These are phyloP conservation scores for Pocillopora verrucosa DNA, from an alignment of 64 coral and sea anemone genomes.

Conservation along the genomic window DNA sequence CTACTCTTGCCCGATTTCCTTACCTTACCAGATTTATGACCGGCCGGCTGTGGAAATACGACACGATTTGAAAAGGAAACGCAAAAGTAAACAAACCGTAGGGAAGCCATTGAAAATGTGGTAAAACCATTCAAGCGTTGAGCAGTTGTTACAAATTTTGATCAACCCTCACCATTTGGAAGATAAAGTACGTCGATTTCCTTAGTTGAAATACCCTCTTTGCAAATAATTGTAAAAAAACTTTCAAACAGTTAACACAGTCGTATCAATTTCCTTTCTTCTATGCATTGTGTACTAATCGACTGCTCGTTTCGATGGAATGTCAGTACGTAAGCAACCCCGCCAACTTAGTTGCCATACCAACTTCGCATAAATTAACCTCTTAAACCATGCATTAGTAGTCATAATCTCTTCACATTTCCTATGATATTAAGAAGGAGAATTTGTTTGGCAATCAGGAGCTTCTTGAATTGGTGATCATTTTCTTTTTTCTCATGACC, in stretches of 20 bases:
- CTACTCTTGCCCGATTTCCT: slow-evolving; percentile 84
- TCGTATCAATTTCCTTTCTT: background rate
- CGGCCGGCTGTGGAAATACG: slow-evolving; percentile 38
- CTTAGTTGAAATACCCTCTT: background rate
- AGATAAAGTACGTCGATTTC: background rate
- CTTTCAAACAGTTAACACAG: background rate
- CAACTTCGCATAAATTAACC: background rate
- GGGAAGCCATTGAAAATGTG: slow-evolving; percentile 10
- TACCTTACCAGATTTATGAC: slow-evolving; percentile 41
- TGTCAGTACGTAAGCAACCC: background rate
- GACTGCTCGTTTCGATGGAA: slow-evolving; percentile 21
- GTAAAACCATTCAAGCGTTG: background rate
- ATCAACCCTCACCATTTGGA: slow-evolving; percentile 1
- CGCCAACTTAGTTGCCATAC: slow-evolving; percentile 4
- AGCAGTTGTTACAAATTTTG: background rate
- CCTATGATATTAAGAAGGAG: too few species aligned
- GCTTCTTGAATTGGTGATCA: too few species aligned
- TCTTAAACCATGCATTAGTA: too few species aligned
- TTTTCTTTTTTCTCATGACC: too few species aligned
- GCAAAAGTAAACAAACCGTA: slow-evolving; percentile 1
- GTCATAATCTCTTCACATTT: too few species aligned
- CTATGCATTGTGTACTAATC: background rate
- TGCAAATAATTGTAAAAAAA: background rate
- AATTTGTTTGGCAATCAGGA: too few species aligned
- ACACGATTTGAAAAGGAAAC: background rate